phyloP scores from a whole-genome alignment of 2,888 invertebrate genomes.

The Rhodophaea formosa region DNA sequence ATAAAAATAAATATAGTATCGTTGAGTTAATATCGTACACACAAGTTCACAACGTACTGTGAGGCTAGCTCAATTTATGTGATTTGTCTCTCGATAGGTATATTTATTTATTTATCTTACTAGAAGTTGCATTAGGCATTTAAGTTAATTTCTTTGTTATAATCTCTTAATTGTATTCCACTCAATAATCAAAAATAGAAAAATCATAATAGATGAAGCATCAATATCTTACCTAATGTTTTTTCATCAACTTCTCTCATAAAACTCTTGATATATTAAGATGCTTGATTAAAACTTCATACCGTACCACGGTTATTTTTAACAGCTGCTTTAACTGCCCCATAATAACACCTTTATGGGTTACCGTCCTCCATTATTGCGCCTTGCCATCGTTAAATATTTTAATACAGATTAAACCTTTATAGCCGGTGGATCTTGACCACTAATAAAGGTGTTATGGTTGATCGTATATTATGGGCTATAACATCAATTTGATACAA shows the following conservation, averaged over 20 bases:
- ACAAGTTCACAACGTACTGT: too few species aligned
- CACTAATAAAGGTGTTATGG: constrained; percentile 3
- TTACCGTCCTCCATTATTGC: constrained; percentile 1
- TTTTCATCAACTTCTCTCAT: not conserved
- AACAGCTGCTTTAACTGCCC: constrained; percentile 6
- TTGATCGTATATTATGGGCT: not conserved
- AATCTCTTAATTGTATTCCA: too few species aligned
- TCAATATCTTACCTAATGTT: not conserved
- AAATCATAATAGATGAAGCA: not conserved
- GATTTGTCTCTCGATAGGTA: too few species aligned
- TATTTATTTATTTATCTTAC: too few species aligned
- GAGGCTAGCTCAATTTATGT: too few species aligned
- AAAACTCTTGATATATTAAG: not conserved
- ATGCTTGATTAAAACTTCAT: constrained; percentile 6
- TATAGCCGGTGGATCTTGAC: not conserved
- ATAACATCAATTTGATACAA: not conserved
- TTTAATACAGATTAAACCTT: constrained; percentile 8
- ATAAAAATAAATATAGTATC: too few species aligned
- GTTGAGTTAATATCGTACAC: too few species aligned
- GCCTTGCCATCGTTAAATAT: constrained; percentile 1
- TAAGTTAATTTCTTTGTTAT: too few species aligned
- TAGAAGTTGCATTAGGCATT: too few species aligned
- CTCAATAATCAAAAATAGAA: too few species aligned
- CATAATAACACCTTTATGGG: constrained; percentile 7
- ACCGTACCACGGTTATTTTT: not conserved